Conservation (phyloP, 2,113 vertebrate genomes). For the Phrynocephalus versicolor region DNA sequence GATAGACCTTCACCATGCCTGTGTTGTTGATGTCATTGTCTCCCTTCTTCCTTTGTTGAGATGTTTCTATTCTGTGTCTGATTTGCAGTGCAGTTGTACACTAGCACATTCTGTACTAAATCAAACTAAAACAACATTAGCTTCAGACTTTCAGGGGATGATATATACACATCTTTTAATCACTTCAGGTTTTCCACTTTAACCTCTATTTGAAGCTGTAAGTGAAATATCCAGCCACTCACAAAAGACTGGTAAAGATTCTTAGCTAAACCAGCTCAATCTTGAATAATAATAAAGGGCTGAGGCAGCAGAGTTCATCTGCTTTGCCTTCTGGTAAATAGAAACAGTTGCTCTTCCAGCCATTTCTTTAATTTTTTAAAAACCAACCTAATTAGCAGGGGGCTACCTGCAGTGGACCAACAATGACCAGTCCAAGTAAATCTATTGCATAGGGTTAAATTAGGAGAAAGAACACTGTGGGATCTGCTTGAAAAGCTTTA, state of each 20-base stretch:
- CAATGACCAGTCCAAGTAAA: slow-evolving; percentile 42
- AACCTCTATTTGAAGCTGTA: background rate
- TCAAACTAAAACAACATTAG: background rate
- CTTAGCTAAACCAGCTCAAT: background rate
- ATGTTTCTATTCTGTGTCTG: background rate
- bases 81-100: background rate
- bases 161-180: background rate
- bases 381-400: slow-evolving; percentile 42
- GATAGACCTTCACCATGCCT: background rate
- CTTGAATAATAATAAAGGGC: accelerated
- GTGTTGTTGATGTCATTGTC: background rate
- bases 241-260: background rate
- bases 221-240: background rate
- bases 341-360: slow-evolving; percentile 24
- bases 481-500: slow-evolving; percentile 12
- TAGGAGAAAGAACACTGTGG: slow-evolving; percentile 35
- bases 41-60: background rate
- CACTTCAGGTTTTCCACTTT: slow-evolving; percentile 12
- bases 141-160: background rate
- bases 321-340: slow-evolving; percentile 54
- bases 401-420: slow-evolving; percentile 60
- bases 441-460: slow-evolving; percentile 33
- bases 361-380: background rate
- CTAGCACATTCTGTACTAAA: background rate
- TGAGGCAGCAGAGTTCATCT: slow-evolving; percentile 45